Percentiles rank a stretch among this genome's conserved stretches.
Conservation (phyloP, 35 echinoderm and acorn worm species). For the Heliocidaris tuberculata region DNA sequence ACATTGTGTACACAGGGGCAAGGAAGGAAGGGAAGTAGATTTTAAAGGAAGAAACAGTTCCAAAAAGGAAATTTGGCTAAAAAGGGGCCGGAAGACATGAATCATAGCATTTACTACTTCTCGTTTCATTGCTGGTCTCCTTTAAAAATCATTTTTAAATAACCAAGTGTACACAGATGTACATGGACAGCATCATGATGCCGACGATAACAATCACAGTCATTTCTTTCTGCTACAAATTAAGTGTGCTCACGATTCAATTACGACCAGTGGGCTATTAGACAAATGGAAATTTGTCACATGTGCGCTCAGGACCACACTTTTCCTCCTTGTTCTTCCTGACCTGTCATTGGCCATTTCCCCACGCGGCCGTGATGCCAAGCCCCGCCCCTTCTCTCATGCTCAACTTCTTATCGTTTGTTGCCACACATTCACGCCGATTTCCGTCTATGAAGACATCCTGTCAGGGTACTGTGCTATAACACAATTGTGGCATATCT, state of each 20-base stretch:
- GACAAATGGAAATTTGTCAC: slow-evolving; percentile 54
- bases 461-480: slow-evolving; percentile 16
- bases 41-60: neutral
- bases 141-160: neutral
- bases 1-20: too few relatives aligned
- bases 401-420: slow-evolving; percentile 35
- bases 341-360: slow-evolving; percentile 52
- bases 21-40: neutral
- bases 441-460: slow-evolving; percentile 28
- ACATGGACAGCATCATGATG: neutral
- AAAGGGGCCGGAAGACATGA: too few relatives aligned
- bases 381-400: slow-evolving; percentile 49
- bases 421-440: slow-evolving; percentile 46
- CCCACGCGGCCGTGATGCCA: slow-evolving; percentile 19
- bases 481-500: neutral
- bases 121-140: neutral
- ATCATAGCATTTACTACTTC: too few relatives aligned
- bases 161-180: neutral
- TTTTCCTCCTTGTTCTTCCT: slow-evolving; percentile 49
- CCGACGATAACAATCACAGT: neutral
- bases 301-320: slow-evolving; percentile 20
- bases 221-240: slow-evolving; percentile 40
- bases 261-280: slow-evolving; percentile 33
- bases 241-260: slow-evolving; percentile 43
- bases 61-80: neutral